Base-by-base conservation (phyloP, 2,797 vertebrate species). In the Philypnodon macrostomus region DNA sequence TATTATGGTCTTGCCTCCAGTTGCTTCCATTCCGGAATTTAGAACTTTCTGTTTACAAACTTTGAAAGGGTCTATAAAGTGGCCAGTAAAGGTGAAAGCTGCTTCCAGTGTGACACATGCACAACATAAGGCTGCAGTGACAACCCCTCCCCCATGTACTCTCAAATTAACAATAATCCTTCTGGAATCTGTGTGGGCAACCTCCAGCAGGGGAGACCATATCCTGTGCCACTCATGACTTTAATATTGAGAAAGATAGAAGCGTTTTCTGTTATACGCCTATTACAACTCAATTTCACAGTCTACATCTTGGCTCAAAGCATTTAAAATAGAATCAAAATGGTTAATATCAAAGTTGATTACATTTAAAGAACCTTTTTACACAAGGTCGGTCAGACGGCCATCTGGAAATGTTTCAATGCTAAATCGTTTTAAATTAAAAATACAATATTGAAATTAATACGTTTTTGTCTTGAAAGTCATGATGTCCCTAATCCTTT, bases 131-230 rank as follows among this genome's bases (percentile, higher is more conserved):
- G 34, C 9, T 14, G 11, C 41, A 5, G 18, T 15, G 12, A n/a
- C n/a, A n/a, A n/a, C 40, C 44, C 26, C 14, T 5, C 14, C 14
- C 23, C 5, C 3, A 1, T 36, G 29, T 50, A 38, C 11, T 36
- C 11, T 15, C 11, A 13, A 18, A 27, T 42, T 1, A 44, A 63
- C n/a, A 50, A 64, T 58, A 46, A 72, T 66, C 15, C 31, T 50
- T 7, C 16, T 27, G 50, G 36, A 39, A 52, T 47, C 54, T 63
- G 19, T 66, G 51, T 50, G 56, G 46, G 26, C 1, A 12, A 53
- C 31, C 16, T 73, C 46, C 55, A 65, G 54, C 57, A 47, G 75
- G 37, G 46, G 34, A 49, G 30, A 47, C 27, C n/a, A 24, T 5
- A 50, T 62, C 55, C 4, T n/a, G 8, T 16, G 32, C 13, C 32